Percentiles rank a stretch among this genome's conserved stretches.
phyloP scores from a whole-genome alignment of 2,113 vertebrate genomes.

The Mohoua ochrocephala region DNA sequence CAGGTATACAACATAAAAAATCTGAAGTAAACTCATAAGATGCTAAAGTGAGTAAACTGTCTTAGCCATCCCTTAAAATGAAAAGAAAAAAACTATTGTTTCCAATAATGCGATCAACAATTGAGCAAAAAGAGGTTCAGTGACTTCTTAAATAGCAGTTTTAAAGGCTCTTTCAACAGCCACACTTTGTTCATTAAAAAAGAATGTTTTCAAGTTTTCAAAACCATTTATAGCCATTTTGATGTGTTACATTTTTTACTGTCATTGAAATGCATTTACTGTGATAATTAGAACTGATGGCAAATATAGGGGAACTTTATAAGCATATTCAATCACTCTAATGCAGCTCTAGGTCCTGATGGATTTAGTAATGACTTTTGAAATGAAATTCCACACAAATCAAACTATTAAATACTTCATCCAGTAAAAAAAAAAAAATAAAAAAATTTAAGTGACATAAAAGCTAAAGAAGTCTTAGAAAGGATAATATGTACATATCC shows the following conservation, averaged over 20 bases:
- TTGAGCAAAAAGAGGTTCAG: constrained; percentile 11
- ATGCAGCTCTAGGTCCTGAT: constrained; percentile 4
- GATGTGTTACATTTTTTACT: constrained; percentile 58
- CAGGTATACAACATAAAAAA: background rate
- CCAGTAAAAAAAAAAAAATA: background rate
- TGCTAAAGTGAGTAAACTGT: background rate
- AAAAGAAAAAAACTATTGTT: constrained; percentile 7
- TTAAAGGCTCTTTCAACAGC: constrained; percentile 17
- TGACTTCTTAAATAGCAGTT: constrained; percentile 39
- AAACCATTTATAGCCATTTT: constrained; percentile 44
- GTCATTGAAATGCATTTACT: constrained; percentile 54
- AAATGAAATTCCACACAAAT: constrained; percentile 61
- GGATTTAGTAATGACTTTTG: constrained; percentile 62
- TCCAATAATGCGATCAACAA: constrained; percentile 41
- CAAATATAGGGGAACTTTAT: constrained; percentile 48
- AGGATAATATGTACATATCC: background rate
- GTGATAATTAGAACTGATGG: constrained; percentile 38
- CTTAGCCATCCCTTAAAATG: constrained; percentile 24
- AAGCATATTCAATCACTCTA: constrained; percentile 63
- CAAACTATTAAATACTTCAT: constrained; percentile 53
- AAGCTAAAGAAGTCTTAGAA: background rate
- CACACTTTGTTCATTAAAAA: background rate
- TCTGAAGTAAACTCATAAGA: background rate
- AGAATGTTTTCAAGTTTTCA: constrained; percentile 56
- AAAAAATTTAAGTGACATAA: background rate